Evolutionary conservation across 2,113 vertebrate genomes (phyloP), one percentile per base, ranked within the genome.

Genomic region (Xenus cinereus): DNA sequence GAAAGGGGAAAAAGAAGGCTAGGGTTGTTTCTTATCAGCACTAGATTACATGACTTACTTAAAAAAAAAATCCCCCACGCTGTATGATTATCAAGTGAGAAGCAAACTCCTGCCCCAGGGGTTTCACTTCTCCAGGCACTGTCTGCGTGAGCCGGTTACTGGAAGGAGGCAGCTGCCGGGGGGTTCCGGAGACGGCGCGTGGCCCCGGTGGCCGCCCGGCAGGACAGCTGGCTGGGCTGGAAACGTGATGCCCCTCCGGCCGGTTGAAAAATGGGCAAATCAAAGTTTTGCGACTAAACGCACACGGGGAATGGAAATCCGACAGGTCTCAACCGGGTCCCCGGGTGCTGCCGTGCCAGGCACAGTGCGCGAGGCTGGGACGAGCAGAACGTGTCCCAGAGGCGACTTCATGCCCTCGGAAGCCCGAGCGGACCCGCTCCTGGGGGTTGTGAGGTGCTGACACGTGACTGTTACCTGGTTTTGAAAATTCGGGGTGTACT

Each of bases 21-120:
- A 43, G 22, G 60, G 59, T 50, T 82, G 48, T 93, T 96, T 98
- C 94, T 39, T 97, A 83, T 90, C 50, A 50, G 69, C 95, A 84
- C 87, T 95, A 95, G 86, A 92, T 83, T 79, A 68, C 53, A 30
- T 46, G 78, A 84, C 43, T 82, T 46, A 20, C 41, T 15, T 92
- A 2, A 39, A 75, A 79, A 66, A 94, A 94, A 95, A 89, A 73
- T 66, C 21, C 56, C 50, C 57, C 54, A 4, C 1, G 4, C 68
- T 63, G 20, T 84, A 64, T 48, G 46, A 48, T 59, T 84, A 2
- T 90, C 72, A 59, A 87, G 32, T 43, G 43, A 88, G 39, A 85
- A 87, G 72, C 43, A 85, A 78, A 39, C 50, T 63, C 60, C 37
- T 48, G 27, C 73, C 35, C 59, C 75, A 51, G 32, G 39, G 57